Base-by-base conservation (phyloP, 2,797 vertebrate species). In the Allobates femoralis region DNA sequence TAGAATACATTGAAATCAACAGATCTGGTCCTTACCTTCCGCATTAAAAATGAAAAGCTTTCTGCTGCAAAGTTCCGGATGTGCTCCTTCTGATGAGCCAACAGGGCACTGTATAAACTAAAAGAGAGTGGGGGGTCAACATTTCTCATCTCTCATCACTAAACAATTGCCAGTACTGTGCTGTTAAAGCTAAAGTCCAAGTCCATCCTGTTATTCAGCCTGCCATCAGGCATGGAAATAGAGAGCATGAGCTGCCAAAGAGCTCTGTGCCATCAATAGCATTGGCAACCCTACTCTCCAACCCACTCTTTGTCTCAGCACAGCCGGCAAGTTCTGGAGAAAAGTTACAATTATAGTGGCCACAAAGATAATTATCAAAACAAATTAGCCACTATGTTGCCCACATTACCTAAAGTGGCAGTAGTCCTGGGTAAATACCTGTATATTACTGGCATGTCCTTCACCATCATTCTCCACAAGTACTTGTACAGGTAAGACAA, bases 401-500 rank as follows among this genome's bases (percentile, higher is more conserved):
- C 2, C 32, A 56, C 53, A 78, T 10, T 79, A 51, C 3, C 30
- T 16, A 5, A 2, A 30, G 26, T 3, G 3, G 2, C 7, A 50
- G 32, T 41, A 50, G 37, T 46, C 69, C n/a, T 15, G 12, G 56
- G 30, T 62, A 41, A 41, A 41, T 79, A 99, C 98, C 96, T 96
- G 94, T 99, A 99, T 90, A 99, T 98, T 73, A 86, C 96, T 84
- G 91, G 71, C 94, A 99, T 97, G 90, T 99, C 98, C 90, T 97
- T 98, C 81, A 98, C 97, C 97, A 99, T 99, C 79, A 97, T 87
- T 84, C 97, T 96, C 98, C 98, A 99, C 58, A 99, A 94, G 87
- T 99, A 99, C 90, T 99, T 99, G 93, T 97, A 99, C n/a, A 99
- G 96, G 90, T 98, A 99, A 0, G 98, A 99, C 62, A 99, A 94